These are phyloP conservation scores for Vanessa tameamea DNA, from an alignment of 1,140 invertebrate genomes.

Conservation along the genomic window DNA sequence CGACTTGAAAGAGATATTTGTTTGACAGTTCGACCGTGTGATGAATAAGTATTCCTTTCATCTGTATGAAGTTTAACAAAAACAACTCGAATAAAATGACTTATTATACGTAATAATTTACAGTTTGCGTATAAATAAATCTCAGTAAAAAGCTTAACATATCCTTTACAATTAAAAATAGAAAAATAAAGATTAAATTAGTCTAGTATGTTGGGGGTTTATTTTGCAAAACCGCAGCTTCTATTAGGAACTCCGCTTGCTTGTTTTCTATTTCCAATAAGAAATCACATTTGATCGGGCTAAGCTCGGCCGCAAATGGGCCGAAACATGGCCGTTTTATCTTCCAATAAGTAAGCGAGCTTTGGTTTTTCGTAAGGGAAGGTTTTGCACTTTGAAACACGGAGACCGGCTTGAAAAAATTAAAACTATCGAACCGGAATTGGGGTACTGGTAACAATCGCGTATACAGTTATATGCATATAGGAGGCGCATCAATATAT, in stretches of 20 bases:
- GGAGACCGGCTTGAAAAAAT: constrained; percentile 62
- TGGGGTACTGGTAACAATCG: constrained; percentile 55
- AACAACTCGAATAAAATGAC: constrained; percentile 10
- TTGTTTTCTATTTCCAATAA: constrained; percentile 57
- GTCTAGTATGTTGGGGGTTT: constrained; percentile 2
- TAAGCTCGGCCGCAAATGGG: constrained; percentile 67
- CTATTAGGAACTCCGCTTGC: constrained; percentile 49
- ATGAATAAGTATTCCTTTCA: constrained; percentile 30
- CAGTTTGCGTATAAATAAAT: neutral
- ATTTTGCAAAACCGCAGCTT: constrained; percentile 24
- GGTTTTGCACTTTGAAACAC: constrained; percentile 34
- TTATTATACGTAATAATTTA: neutral
- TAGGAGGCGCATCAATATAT: constrained; percentile 45
- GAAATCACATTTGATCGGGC: constrained; percentile 68
- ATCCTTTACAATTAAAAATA: no score
- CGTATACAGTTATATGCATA: constrained; percentile 61
- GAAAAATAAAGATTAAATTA: constrained; percentile 32
- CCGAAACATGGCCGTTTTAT: constrained; percentile 74
- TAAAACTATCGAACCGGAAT: constrained; percentile 71
- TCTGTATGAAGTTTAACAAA: constrained; percentile 10
- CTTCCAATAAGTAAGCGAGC: constrained; percentile 69
- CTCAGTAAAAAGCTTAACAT: no score
- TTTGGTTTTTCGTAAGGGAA: constrained; percentile 57
- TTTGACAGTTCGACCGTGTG: constrained; percentile 58
- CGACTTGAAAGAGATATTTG: constrained; percentile 67